Evolutionary conservation across 2,797 vertebrate species (phyloP), one percentile per base, ranked within the genome.

Genomic region (Potorous gilbertii): DNA sequence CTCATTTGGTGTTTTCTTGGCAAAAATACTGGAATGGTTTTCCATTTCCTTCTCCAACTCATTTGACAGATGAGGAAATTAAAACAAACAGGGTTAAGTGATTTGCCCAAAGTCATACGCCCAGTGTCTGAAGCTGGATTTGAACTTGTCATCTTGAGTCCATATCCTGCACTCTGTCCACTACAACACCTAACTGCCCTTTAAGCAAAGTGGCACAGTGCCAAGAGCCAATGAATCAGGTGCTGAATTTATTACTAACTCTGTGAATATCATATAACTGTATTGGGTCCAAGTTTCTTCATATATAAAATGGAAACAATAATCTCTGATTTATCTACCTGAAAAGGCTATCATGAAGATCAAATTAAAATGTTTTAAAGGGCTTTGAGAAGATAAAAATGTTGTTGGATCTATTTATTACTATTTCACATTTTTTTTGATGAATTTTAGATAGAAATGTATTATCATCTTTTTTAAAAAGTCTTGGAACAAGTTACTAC

Each of bases 261-360:
- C 50, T 27, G 74, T 27, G 6, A 87, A 87, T 87, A 87, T 87
- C 54, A n/a, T 10, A 34, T 55, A 81, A 16, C 18, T 34, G 46
- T 29, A n/a, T 5, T 66, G n/a, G 66, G n/a, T 59, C 56, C 56
- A 55, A 46, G 34, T 62, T 57, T 94, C 91, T 92, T 92, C 93
- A 93, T 40, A 34, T 92, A 11, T 62, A 87, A 40, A 56, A 2
- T 81, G n/a, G 57, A 28, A 4, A 92, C 40, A 95, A 18, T 91
- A 90, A 34, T 62, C 92, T 54, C 27, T 1, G 66, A 40, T 14
- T 50, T 91, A 46, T 40, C 89, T 31, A 92, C 29, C 90, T 92
- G 21, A 28, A 90, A 91, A 59, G 62, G 31, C 74, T n/a, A 66
- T 89, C 28, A n/a, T 55, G 16, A 96, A 52, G 27, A 55, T n/a